phyloP scores from a whole-genome alignment of 1,140 invertebrate genomes.

The Oryctes rhinoceros region DNA sequence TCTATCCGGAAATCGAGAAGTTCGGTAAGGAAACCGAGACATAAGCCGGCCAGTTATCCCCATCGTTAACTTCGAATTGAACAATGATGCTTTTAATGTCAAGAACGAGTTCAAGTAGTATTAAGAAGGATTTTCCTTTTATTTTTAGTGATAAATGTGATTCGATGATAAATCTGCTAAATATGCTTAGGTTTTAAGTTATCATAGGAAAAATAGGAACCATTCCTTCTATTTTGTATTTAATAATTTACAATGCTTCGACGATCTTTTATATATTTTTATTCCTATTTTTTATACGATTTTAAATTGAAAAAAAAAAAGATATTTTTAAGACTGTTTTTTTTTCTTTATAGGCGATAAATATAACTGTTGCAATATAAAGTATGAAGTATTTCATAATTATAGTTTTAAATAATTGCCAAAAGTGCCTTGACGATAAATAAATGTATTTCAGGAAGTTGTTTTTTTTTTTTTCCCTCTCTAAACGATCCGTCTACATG shows the following conservation, averaged over 20 bases:
- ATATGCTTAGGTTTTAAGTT: not conserved
- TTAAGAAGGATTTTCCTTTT: not conserved
- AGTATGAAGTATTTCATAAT: not conserved
- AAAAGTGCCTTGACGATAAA: slow-evolving; percentile 27
- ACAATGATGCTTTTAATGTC: not conserved
- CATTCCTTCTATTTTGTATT: not conserved
- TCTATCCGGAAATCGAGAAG: slow-evolving; percentile 80
- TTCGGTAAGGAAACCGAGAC: slow-evolving; percentile 83
- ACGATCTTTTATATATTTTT: not conserved
- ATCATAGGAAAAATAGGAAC: not conserved
- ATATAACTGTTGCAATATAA: not conserved
- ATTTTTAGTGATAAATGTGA: not conserved
- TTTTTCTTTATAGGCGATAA: not conserved
- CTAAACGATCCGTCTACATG: too few species aligned
- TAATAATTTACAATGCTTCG: not conserved
- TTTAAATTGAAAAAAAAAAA: too few species aligned
- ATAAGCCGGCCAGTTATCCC: slow-evolving; percentile 61
- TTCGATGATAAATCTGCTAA: not conserved
- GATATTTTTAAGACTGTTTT: not conserved
- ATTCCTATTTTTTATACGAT: too few species aligned
- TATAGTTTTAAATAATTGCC: not conserved
- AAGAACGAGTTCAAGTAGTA: not conserved
- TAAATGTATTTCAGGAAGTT: not conserved
- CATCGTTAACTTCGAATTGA: not conserved
- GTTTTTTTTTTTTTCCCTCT: not conserved